Base-by-base conservation (phyloP, 1,140 invertebrate genomes). In the Paramacrobiotus metropolitanus region DNA sequence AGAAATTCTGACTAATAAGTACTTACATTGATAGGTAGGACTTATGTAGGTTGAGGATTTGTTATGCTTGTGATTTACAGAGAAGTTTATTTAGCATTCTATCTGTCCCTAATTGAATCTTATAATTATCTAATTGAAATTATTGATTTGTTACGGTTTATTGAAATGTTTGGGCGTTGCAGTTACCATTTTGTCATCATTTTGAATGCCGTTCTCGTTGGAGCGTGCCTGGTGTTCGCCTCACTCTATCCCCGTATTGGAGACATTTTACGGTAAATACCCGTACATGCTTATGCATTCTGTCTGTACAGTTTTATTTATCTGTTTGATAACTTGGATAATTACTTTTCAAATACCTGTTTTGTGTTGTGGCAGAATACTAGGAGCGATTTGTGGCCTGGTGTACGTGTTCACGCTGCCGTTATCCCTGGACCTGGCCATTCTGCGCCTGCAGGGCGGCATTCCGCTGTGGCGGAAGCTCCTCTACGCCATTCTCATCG, bases 321-420 rank as follows among this genome's bases (percentile, higher is more conserved):
- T 40, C n/a, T 15, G 34, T 40, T 40, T 9, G 34, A 15, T 15
- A 15, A 15, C 9, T 40, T 40, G n/a, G 15, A 20, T 24, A 20
- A 55, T 20, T 24, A 55, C 48, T 55, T 20, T 28, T 55, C 48
- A 55, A 9, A 28, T 24, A 24, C 28, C 48, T 64, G 63, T 9
- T 62, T 62, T 29, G 29, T 48, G 21, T 28, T 24, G 44, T 31
- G 72, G 48, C 68, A 76, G 75, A 60, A 75, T 74, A 68, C 69
- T 74, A 59, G 75, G 75, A 40, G 71, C 73, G 1, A 69, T 77
- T 59, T 75, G 73, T 65, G 75, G 75, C 18, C 69, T 77, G 45
- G 68, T 73, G 0, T 77, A 77, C 63, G 70, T 76, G 2, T 76
- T 77, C 61, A 66, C 70, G 1, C 68, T 77, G n/a, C 76, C 76